A percentile compares a stretch with the other conserved stretches of the same genome.
Conservation (phyloP, 2,797 vertebrate species). For the Parauchenoglanis punctatus region DNA sequence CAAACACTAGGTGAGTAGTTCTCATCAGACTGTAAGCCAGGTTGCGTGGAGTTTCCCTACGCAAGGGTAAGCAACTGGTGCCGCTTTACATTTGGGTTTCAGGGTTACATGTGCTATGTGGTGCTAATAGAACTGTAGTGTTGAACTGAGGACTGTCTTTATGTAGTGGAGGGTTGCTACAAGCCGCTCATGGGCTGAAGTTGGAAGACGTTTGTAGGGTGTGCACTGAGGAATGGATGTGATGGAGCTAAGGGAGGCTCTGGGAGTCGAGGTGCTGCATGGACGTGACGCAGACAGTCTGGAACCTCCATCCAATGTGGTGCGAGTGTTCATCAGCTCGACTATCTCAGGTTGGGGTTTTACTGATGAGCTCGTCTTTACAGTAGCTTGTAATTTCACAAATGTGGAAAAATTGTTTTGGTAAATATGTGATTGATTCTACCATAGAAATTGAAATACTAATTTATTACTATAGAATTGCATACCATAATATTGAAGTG, state of each 20-base stretch:
- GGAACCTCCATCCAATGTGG: slow-evolving; percentile 65
- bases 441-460: background rate
- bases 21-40: background rate
- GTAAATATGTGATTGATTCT: background rate
- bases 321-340: slow-evolving; percentile 80
- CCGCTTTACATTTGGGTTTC: background rate
- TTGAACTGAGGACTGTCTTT: background rate
- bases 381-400: background rate
- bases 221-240: background rate
- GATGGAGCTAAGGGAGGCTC: slow-evolving; percentile 33
- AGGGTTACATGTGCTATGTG: background rate
- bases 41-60: background rate
- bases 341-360: slow-evolving; percentile 73
- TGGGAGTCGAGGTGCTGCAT: slow-evolving; percentile 66
- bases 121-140: background rate
- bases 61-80: background rate
- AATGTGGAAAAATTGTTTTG: background rate
- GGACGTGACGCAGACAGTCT: slow-evolving; percentile 63
- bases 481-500: too few species aligned
- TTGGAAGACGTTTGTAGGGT: background rate
- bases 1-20: slow-evolving; percentile 42
- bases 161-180: background rate
- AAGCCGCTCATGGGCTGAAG: background rate
- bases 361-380: background rate
- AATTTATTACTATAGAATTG: background rate